Base-by-base conservation (phyloP, 2,113 vertebrate species). In the Cygnus buccinator region DNA sequence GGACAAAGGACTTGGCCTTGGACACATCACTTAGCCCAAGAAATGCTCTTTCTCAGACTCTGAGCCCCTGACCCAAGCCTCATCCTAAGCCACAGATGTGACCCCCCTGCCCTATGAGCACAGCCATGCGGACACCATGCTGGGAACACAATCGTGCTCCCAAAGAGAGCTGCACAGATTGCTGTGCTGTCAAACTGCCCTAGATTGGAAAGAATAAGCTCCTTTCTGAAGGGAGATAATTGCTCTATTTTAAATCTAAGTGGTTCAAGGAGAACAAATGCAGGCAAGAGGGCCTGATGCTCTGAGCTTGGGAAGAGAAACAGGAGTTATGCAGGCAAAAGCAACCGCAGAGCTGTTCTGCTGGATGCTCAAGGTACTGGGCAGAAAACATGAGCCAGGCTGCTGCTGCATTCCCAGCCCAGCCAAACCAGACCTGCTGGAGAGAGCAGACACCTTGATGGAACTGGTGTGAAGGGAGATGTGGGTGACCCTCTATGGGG, bases 201-300 rank as follows among this genome's bases (percentile, higher is more conserved):
- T 95, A 96, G 66, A 96, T 96, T 76, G 80, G 54, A 93, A 67
- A 0, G 0, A 85, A 85, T 52, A 72, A 79, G 66, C 84, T 92
- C 84, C 74, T 73, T 94, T 57, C 65, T 61, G 63, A 85, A 74
- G 65, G 25, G 37, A 93, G 41, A 39, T 90, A 96, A 87, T 78
- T 95, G 77, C 50, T 96, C 86, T 95, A 93, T 70, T 96, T 96
- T 92, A 91, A 67, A 95, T 87, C 58, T 93, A 95, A 94, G 80
- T 96, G 95, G 94, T 96, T 97, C 96, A 97, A 96, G 96, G 94
- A 97, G 94, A 95, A 95, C 21, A 93, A 91, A 70, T 6, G 0
- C 76, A 84, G 62, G 66, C 61, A 73, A 65, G 35, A 72, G 21
- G 39, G 50, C 39, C 77, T 0, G 1, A 15, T 73, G 70, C 61